These are phyloP conservation scores for Phylloscopus trochiloides DNA, from an alignment of 2,113 vertebrate species.

Conservation along the genomic window DNA sequence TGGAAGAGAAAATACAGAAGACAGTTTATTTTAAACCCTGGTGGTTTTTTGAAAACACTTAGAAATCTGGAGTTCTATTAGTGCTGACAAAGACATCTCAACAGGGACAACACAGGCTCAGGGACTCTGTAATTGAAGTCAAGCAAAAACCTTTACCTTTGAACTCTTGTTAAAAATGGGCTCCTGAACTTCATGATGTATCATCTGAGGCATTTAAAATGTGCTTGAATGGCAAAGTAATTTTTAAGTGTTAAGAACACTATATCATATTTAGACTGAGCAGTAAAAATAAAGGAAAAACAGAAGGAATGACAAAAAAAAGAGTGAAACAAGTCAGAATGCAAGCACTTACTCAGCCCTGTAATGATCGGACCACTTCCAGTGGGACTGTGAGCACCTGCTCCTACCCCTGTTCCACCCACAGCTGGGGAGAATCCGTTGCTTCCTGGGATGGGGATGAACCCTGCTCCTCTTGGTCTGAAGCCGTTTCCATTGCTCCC, in stretches of 20 bases:
- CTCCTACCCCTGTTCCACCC: conserved; percentile 53
- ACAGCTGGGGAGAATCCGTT: conserved; percentile 73
- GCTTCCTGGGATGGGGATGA: conserved; percentile 73
- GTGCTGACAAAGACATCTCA: background rate
- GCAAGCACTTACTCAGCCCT: conserved; percentile 72
- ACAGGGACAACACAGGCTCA: background rate
- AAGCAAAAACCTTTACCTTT: background rate
- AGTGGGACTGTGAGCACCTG: conserved; percentile 53
- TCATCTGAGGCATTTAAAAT: background rate
- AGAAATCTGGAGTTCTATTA: background rate
- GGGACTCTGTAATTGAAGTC: background rate
- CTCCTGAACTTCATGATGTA: background rate
- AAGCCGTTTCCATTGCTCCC: conserved; percentile 65
- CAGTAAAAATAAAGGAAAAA: background rate
- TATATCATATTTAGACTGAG: background rate
- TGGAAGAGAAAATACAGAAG: background rate
- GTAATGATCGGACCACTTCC: conserved; percentile 71
- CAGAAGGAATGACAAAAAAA: background rate
- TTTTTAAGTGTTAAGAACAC: background rate
- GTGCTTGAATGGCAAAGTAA: background rate
- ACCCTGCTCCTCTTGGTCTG: conserved; percentile 64
- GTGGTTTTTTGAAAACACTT: background rate
- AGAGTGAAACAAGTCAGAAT: background rate
- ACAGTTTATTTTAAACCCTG: background rate
- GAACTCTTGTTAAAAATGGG: background rate